Percentiles rank a stretch among this genome's conserved stretches.
These are phyloP conservation scores for Catharus fuscescens DNA, from an alignment of 2,113 vertebrate species.

Conservation along the genomic window DNA sequence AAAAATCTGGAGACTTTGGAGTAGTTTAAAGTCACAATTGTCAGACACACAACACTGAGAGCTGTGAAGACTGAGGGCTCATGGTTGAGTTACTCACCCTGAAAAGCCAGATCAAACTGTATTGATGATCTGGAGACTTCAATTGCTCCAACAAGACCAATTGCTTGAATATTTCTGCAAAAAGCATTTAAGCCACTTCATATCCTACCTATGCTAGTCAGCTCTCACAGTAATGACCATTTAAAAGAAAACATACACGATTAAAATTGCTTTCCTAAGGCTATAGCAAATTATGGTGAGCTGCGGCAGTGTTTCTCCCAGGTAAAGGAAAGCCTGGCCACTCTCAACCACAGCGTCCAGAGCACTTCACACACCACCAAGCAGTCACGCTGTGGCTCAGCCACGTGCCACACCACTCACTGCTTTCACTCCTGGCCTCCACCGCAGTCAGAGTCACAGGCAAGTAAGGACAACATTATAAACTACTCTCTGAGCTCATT, in stretches of 20 bases:
- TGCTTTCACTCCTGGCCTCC: conserved; percentile 5
- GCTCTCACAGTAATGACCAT: neutral
- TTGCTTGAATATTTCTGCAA: neutral
- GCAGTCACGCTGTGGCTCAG: neutral
- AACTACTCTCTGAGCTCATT: conserved; percentile 10
- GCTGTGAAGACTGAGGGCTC: neutral
- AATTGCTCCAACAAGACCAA: neutral
- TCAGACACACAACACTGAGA: neutral
- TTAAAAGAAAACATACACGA: rapidly evolving
- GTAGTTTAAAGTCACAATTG: neutral
- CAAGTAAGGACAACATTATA: neutral
- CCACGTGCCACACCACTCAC: neutral
- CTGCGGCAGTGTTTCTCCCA: neutral
- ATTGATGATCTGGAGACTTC: neutral
- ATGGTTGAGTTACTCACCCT: neutral
- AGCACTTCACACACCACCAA: neutral
- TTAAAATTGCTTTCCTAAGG: neutral
- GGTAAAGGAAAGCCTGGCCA: neutral
- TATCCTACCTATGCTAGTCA: neutral
- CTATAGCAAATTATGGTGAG: neutral
- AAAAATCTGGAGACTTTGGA: neutral
- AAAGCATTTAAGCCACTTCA: neutral
- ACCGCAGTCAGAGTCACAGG: neutral
- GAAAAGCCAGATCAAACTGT: neutral
- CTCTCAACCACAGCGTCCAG: neutral